Evolutionary conservation across 2,797 vertebrate genomes (phyloP), one percentile per base, ranked within the genome.

Genomic region (Anguilla pacifica): DNA sequence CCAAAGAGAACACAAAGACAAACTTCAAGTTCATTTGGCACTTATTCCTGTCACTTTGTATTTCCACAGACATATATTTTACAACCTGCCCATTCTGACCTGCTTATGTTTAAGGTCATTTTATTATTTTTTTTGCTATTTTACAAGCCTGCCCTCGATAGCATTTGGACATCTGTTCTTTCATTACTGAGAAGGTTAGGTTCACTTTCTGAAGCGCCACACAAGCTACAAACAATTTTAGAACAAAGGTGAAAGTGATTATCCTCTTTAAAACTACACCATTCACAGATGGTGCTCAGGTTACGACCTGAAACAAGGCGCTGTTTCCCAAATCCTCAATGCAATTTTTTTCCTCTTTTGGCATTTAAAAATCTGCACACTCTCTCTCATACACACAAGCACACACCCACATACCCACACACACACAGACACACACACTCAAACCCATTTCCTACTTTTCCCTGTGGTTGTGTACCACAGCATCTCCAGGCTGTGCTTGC

Each of bases 341-440:
- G 28, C 90, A 51, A 51, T 89, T 46, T 61, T 88, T 86, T 87
- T 87, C 90, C 88, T 89, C 84, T 83, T 88, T 84, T 89, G 91
- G 88, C 85, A 89, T 90, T 92, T 89, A 89, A 88, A 89, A 88
- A 90, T 83, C 89, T 90, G 84, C 57, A 87, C 77, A 57, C 57
- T 74, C 86, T 74, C 89, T 35, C 84, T 90, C 74, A 89, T 31
- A 88, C 84, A 74, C n/a, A 17, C 28, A 0, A 25, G 28, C 11
- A 85, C 57, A 35, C n/a, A 22, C 28, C 43, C 19, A 6, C 35
- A 61, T 49, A 51, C 88, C 67, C 9, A 81, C 61, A 22, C 22
- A 3, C 61, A 64, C 22, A 6, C 19, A n/a, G 25, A 25, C 61
- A 5, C 22, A 64, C 84, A 84, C 39, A 28, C 53, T 55, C 53